Conservation (phyloP, 2,888 invertebrate genomes). For the Quadroppia sp. region DNA sequence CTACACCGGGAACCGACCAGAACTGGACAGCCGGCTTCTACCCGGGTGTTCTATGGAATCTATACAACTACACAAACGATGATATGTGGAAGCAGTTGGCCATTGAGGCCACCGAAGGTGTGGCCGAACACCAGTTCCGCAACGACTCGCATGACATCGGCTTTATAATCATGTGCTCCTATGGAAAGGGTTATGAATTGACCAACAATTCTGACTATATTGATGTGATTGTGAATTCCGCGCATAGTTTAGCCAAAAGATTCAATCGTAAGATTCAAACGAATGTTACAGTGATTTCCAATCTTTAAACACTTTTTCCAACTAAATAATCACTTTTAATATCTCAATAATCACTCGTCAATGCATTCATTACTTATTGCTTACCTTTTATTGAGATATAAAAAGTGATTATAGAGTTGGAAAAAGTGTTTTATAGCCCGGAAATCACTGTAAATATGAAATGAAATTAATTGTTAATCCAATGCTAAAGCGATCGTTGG, state of each 20-base stretch:
- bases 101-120: slow-evolving; percentile 21
- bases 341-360: no score
- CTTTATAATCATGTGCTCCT: background rate
- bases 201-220: background rate
- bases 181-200: slow-evolving; percentile 11
- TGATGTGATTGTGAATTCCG: background rate
- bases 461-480: no score
- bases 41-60: slow-evolving; percentile 28
- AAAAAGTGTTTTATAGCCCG: no score
- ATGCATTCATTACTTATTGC: no score
- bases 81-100: slow-evolving; percentile 15
- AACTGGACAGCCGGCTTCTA: slow-evolving; percentile 3
- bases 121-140: background rate
- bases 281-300: background rate
- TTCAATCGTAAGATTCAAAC: slow-evolving; percentile 8
- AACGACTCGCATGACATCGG: background rate
- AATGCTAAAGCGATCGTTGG: background rate
- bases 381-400: no score
- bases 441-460: no score
- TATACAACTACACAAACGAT: slow-evolving; percentile 14
- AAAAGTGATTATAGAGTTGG: no score
- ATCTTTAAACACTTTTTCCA: no score
- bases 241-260: background rate
- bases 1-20: background rate
- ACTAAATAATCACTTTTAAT: no score